Evolutionary conservation across 2,113 vertebrate species (phyloP).

Genomic region (Capricornis sumatraensis): DNA sequence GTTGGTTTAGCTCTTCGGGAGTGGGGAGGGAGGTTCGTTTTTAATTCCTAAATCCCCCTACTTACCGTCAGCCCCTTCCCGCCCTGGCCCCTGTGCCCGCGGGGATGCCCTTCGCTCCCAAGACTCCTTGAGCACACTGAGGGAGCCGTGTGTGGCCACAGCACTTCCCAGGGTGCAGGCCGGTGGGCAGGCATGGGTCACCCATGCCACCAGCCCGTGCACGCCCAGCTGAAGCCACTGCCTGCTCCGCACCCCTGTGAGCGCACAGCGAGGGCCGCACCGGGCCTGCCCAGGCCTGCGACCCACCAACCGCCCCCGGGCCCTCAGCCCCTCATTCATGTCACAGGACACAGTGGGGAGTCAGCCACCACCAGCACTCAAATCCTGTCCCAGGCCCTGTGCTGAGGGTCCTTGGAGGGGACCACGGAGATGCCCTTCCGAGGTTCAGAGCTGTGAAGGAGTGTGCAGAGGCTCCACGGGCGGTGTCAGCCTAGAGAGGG

Average conservation of each 20-base stretch:
- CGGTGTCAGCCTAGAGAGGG: rapidly evolving
- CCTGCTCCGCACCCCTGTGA: neutral
- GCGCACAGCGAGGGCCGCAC: neutral
- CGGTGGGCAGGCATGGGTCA: rapidly evolving
- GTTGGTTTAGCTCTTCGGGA: neutral
- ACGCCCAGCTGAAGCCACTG: neutral
- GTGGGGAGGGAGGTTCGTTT: neutral
- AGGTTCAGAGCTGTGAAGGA: neutral
- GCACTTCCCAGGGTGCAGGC: neutral
- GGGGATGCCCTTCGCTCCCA: neutral
- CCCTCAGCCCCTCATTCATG: rapidly evolving
- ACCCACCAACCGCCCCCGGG: rapidly evolving
- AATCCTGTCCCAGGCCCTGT: neutral
- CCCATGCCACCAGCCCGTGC: rapidly evolving
- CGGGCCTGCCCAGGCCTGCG: neutral
- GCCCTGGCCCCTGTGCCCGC: neutral
- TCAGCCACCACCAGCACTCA: rapidly evolving
- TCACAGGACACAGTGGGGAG: neutral
- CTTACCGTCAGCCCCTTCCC: neutral
- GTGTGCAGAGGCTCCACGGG: rapidly evolving
- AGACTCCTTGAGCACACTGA: neutral
- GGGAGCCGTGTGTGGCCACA: rapidly evolving
- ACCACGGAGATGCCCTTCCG: neutral
- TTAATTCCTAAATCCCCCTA: neutral
- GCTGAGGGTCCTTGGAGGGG: too few species aligned